Evolutionary conservation across 1,140 invertebrate genomes (phyloP).

Genomic region (Achatina immaculata): DNA sequence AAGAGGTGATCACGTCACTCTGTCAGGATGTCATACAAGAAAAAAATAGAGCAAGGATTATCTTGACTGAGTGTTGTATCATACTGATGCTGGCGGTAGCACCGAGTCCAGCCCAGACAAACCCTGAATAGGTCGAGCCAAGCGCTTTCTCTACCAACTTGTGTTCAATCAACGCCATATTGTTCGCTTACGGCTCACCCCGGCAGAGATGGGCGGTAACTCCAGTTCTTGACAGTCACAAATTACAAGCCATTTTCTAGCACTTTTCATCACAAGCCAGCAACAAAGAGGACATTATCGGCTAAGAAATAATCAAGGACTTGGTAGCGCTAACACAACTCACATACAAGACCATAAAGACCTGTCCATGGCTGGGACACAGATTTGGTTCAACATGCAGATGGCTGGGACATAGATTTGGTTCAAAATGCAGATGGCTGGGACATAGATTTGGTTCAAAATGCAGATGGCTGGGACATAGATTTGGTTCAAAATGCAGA

Average conservation of each 20-base stretch:
- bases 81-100: background rate
- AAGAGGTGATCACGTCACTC: background rate
- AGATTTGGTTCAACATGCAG: too few species aligned
- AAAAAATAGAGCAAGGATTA: background rate
- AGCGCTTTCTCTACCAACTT: background rate
- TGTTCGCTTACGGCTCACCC: background rate
- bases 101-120: background rate
- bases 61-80: background rate
- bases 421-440: too few species aligned
- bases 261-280: background rate
- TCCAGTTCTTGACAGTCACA: background rate
- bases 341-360: too few species aligned
- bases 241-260: constrained; percentile 4
- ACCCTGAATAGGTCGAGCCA: too few species aligned
- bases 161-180: background rate
- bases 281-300: background rate
- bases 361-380: too few species aligned
- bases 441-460: too few species aligned
- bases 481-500: too few species aligned
- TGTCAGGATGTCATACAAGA: too few species aligned
- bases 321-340: background rate
- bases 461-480: too few species aligned
- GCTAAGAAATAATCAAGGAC: background rate
- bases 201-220: background rate
- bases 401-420: too few species aligned